A percentile compares a stretch with the other conserved stretches of the same genome.
Conservation (phyloP, 1,140 invertebrate genomes). For the Stratiolaelaps scimitus region DNA sequence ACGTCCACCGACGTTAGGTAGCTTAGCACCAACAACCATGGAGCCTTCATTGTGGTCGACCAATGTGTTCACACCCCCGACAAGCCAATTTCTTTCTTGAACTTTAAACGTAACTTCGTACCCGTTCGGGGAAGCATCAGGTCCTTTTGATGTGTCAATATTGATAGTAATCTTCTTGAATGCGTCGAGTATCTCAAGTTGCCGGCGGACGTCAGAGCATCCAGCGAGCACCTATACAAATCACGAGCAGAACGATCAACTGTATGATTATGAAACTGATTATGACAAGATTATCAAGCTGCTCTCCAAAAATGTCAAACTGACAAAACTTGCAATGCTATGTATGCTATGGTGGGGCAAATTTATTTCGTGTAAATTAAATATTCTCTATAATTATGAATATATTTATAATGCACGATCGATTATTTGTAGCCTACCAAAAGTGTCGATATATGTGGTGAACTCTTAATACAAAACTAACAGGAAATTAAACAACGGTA, state of each 20-base stretch:
- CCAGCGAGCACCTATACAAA: slow-evolving; percentile 43
- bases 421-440: too few species aligned
- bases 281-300: neutral
- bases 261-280: neutral
- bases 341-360: neutral
- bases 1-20: slow-evolving; percentile 66
- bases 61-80: slow-evolving; percentile 64
- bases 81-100: slow-evolving; percentile 55
- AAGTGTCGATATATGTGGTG: too few species aligned
- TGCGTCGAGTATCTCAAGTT: slow-evolving; percentile 61
- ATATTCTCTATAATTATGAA: too few species aligned
- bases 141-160: slow-evolving; percentile 62
- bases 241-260: neutral
- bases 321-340: slow-evolving; percentile 31
- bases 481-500: too few species aligned
- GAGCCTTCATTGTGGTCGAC: slow-evolving; percentile 68
- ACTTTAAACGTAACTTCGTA: slow-evolving; percentile 73
- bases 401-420: too few species aligned
- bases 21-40: slow-evolving; percentile 52
- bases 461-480: too few species aligned
- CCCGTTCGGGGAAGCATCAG: slow-evolving; percentile 55
- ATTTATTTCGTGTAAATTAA: too few species aligned
- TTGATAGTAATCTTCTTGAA: slow-evolving; percentile 64
- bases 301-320: slow-evolving; percentile 31
- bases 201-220: slow-evolving; percentile 49